Conservation (phyloP, 2,797 vertebrate genomes). For the Margarornis squamiger region DNA sequence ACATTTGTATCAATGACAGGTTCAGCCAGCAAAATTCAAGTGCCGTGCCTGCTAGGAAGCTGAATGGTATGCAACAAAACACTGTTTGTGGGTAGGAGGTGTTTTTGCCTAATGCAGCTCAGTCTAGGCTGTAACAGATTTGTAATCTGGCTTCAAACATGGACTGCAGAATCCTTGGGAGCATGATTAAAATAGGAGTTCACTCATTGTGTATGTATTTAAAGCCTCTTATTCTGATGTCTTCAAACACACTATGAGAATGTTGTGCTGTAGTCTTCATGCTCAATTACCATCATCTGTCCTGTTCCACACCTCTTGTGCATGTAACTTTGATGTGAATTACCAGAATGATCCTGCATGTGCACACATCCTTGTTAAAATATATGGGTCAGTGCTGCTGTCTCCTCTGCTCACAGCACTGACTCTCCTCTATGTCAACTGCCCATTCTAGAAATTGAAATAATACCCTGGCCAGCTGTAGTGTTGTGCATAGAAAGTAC, state of each 20-base stretch:
- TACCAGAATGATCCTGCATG: neutral
- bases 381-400: constrained; percentile 22
- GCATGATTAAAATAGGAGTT: constrained; percentile 4
- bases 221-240: constrained; percentile 23
- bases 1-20: neutral
- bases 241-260: constrained; percentile 26
- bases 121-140: neutral
- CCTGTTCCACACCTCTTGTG: neutral
- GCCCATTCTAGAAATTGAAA: constrained; percentile 20
- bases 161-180: neutral
- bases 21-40: neutral
- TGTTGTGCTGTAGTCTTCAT: constrained; percentile 21
- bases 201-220: neutral
- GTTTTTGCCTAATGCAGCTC: neutral
- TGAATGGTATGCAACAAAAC: neutral
- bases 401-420: neutral
- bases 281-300: constrained; percentile 29
- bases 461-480: constrained; percentile 39
- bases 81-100: neutral
- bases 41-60: neutral
- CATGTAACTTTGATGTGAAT: constrained; percentile 24
- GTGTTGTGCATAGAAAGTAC: neutral
- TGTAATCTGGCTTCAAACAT: neutral
- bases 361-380: neutral
- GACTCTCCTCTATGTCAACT: neutral